Conservation (phyloP, 2,113 vertebrate genomes). For the Cochlearius cochlearius region DNA sequence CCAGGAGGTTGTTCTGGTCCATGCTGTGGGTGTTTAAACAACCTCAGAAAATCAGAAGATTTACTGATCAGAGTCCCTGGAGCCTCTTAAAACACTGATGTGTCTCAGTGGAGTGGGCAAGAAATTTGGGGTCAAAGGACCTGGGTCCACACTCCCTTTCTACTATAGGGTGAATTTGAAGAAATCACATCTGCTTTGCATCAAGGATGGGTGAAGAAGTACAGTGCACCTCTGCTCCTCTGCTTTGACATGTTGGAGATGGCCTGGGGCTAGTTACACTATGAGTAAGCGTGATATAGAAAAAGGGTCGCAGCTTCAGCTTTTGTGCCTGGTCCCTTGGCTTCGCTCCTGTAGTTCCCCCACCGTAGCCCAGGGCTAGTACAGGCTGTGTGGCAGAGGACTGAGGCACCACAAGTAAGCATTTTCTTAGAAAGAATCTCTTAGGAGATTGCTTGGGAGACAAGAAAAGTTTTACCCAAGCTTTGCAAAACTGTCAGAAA, state of each 20-base stretch:
- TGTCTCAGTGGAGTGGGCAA: neutral
- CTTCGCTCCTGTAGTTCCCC: neutral
- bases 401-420: neutral
- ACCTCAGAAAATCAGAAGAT: neutral
- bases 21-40: neutral
- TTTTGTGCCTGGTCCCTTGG: neutral
- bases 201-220: neutral
- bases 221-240: neutral
- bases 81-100: neutral
- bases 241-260: neutral
- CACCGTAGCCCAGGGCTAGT: neutral
- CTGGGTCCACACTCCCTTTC: neutral
- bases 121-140: neutral
- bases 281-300: neutral
- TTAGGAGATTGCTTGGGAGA: neutral
- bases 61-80: neutral
- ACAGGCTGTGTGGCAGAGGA: neutral
- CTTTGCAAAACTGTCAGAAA: neutral
- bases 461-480: neutral
- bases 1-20: neutral
- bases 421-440: neutral
- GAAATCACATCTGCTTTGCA: neutral
- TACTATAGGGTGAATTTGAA: fast-evolving
- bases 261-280: neutral
- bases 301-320: neutral